A percentile compares a stretch with the other conserved stretches of the same genome.
phyloP scores from a whole-genome alignment of 2,113 vertebrate species.

The Baryphthengus martii region DNA sequence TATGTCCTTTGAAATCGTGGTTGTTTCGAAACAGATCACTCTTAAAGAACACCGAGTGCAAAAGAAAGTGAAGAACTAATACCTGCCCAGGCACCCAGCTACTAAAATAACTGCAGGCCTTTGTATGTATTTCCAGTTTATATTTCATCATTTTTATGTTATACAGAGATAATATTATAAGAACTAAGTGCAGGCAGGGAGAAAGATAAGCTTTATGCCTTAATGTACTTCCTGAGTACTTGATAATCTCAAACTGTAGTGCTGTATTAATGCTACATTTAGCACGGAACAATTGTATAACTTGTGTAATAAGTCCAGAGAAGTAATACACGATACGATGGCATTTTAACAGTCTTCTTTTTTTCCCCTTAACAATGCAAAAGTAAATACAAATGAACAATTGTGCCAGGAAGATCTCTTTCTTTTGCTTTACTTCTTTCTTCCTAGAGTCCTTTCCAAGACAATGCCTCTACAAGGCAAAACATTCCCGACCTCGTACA shows the following conservation, averaged over 20 bases:
- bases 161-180: slow-evolving; percentile 42
- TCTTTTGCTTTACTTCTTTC: slow-evolving; percentile 50
- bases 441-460: slow-evolving; percentile 31
- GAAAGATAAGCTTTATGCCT: slow-evolving; percentile 40
- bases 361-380: slow-evolving; percentile 46
- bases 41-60: neutral
- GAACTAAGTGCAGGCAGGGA: slow-evolving; percentile 39
- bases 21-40: neutral
- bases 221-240: slow-evolving; percentile 57
- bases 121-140: slow-evolving; percentile 49
- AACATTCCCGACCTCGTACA: neutral
- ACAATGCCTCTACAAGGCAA: slow-evolving; percentile 11
- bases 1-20: neutral
- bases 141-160: slow-evolving; percentile 43
- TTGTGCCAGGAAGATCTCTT: slow-evolving; percentile 37
- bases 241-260: slow-evolving; percentile 28
- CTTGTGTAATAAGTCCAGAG: neutral
- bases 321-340: neutral
- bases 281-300: neutral
- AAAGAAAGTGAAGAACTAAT: neutral
- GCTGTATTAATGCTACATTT: neutral
- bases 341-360: slow-evolving; percentile 52
- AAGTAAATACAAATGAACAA: slow-evolving; percentile 55
- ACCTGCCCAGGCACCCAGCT: neutral
- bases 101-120: neutral